Percentiles rank a stretch among this genome's conserved stretches.
phyloP scores from a whole-genome alignment of 2,888 invertebrate species.

The Habrosyne pyritoides region DNA sequence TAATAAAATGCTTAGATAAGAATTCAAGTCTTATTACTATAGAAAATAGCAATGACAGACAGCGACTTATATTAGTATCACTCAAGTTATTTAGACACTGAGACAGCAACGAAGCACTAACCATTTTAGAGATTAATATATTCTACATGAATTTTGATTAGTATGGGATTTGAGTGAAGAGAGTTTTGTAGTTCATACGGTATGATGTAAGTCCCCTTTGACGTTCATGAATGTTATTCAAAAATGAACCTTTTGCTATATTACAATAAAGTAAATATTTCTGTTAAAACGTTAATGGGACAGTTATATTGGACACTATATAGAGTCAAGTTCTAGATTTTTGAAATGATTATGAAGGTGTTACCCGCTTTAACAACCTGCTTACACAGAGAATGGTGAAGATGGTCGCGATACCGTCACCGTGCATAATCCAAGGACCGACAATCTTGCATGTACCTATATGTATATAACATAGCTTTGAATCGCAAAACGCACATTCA shows the following conservation, averaged over 20 bases:
- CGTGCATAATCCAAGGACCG: not conserved
- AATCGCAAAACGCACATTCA: not conserved
- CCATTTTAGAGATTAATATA: not conserved
- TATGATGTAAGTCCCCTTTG: too few relatives aligned
- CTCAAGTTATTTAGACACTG: slow-evolving; percentile 1
- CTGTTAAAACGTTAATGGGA: too few relatives aligned
- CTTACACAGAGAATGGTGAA: too few relatives aligned
- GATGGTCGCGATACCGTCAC: too few relatives aligned
- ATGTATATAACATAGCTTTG: not conserved
- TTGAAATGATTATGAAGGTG: too few relatives aligned
- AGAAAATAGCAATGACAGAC: not conserved
- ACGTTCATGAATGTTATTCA: too few relatives aligned
- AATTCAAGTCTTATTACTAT: not conserved
- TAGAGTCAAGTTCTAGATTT: too few relatives aligned
- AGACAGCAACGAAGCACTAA: not conserved
- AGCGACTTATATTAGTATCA: not conserved
- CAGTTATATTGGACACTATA: too few relatives aligned
- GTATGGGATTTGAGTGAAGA: not conserved
- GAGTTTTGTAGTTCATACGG: too few relatives aligned
- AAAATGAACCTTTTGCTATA: too few relatives aligned
- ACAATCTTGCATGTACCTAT: not conserved
- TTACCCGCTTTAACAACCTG: too few relatives aligned
- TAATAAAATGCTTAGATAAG: not conserved
- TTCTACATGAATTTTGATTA: not conserved
- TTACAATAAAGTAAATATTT: too few relatives aligned